Evolutionary conservation across 2,113 vertebrate genomes (phyloP).

Genomic region (Larimichthys crocea): DNA sequence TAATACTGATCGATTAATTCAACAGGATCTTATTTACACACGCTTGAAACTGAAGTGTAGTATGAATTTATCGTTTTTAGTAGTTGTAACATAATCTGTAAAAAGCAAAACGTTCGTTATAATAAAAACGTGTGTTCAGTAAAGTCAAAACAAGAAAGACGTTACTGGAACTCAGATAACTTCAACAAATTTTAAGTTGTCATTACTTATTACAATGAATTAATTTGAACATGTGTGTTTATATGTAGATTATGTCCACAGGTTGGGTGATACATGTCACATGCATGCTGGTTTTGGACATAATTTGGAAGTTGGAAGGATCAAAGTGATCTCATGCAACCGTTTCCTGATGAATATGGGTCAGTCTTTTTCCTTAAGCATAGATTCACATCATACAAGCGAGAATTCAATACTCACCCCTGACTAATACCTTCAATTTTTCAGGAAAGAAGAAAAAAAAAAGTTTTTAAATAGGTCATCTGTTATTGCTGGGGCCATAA

Average conservation of each 20-base stretch:
- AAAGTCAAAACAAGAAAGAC: too few species aligned
- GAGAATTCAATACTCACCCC: neutral
- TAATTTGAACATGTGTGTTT: too few species aligned
- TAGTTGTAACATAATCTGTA: too few species aligned
- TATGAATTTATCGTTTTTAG: too few species aligned
- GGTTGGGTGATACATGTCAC: neutral
- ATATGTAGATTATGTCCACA: neutral
- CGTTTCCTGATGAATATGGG: neutral
- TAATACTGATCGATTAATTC: too few species aligned
- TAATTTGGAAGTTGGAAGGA: neutral
- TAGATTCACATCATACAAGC: neutral
- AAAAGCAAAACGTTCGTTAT: too few species aligned
- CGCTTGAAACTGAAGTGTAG: too few species aligned
- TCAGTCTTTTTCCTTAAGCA: neutral
- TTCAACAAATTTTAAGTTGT: too few species aligned
- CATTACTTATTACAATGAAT: too few species aligned
- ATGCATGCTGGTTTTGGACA: neutral
- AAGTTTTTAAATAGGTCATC: constrained; percentile 5
- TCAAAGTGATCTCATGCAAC: constrained; percentile 1
- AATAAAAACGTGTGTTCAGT: too few species aligned
- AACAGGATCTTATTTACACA: too few species aligned
- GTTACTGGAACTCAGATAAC: too few species aligned
- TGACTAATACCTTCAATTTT: neutral
- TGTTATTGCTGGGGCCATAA: neutral
- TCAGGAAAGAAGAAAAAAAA: neutral